Evolutionary conservation across 2,888 invertebrate species (phyloP).

Genomic region (Phaonia tiefii): DNA sequence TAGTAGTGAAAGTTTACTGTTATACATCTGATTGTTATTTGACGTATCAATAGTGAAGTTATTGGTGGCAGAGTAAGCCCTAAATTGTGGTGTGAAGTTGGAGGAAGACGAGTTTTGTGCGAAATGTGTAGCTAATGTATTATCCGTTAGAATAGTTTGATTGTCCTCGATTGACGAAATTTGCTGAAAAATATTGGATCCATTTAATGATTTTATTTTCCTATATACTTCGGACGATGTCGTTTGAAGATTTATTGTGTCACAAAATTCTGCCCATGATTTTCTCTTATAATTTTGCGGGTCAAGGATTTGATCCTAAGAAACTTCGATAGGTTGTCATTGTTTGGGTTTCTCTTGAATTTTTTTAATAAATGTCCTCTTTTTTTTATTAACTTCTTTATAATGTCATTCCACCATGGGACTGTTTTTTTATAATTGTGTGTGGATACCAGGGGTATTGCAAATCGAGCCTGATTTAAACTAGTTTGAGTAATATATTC

Average conservation of each 20-base stretch:
- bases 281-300: not conserved
- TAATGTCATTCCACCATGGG: conserved; percentile 22
- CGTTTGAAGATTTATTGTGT: not conserved
- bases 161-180: not conserved
- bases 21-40: conserved; percentile 25
- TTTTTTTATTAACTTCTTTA: conserved; percentile 1
- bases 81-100: conserved; percentile 14
- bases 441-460: conserved; percentile 1
- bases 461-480: conserved; percentile 9
- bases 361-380: not conserved
- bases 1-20: conserved; percentile 4
- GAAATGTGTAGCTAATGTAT: conserved; percentile 22
- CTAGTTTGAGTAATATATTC: conserved; percentile 20
- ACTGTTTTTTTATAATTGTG: conserved; percentile 12
- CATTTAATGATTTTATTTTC: conserved; percentile 3
- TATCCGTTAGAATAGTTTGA: conserved; percentile 13
- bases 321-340: not conserved
- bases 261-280: not conserved
- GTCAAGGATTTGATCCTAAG: conserved; percentile 6
- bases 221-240: conserved; percentile 10
- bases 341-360: not conserved
- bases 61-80: not conserved
- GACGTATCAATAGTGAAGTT: not conserved
- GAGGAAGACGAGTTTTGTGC: conserved; percentile 36
- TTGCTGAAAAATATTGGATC: too few species aligned